Evolutionary conservation across 1,140 invertebrate genomes (phyloP).

Genomic region (Neelides sp.): DNA sequence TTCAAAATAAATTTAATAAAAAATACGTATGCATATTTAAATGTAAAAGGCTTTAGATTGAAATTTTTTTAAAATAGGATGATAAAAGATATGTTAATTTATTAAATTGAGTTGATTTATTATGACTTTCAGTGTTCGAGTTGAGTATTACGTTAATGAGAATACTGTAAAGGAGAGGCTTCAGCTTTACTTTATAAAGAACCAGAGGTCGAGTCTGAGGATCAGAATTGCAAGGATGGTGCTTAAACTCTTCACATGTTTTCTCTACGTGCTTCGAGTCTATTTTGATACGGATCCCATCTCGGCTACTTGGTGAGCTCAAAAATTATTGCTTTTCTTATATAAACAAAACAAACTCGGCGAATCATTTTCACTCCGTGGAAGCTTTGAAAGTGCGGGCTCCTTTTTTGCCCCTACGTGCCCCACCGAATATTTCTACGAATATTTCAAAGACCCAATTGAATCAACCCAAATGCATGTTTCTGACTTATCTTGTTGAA

Average conservation of each 20-base stretch:
- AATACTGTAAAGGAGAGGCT: constrained; percentile 96
- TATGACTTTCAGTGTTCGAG: constrained; percentile 74
- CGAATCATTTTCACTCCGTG: no score
- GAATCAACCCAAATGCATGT: no score
- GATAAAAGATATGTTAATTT: neutral
- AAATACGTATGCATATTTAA: no score
- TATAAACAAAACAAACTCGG: no score
- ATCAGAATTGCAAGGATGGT: constrained; percentile 93
- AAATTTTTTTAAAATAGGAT: neutral
- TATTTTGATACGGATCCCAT: constrained; percentile 74
- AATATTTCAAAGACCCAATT: no score
- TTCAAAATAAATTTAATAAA: no score
- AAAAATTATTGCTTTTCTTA: neutral
- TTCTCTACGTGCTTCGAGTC: constrained; percentile 88
- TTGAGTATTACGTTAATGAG: constrained; percentile 98
- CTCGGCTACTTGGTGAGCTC: constrained; percentile 67
- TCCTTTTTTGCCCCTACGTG: no score
- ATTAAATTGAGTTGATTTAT: neutral
- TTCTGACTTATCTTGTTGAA: no score
- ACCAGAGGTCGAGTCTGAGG: constrained; percentile 92
- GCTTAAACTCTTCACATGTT: constrained; percentile 89
- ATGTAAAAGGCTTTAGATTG: no score
- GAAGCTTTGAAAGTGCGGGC: no score
- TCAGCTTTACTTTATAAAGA: constrained; percentile 97
- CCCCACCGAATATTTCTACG: no score